phyloP scores from a whole-genome alignment of 2,113 vertebrate species.

The Ictidomys tridecemlineatus region DNA sequence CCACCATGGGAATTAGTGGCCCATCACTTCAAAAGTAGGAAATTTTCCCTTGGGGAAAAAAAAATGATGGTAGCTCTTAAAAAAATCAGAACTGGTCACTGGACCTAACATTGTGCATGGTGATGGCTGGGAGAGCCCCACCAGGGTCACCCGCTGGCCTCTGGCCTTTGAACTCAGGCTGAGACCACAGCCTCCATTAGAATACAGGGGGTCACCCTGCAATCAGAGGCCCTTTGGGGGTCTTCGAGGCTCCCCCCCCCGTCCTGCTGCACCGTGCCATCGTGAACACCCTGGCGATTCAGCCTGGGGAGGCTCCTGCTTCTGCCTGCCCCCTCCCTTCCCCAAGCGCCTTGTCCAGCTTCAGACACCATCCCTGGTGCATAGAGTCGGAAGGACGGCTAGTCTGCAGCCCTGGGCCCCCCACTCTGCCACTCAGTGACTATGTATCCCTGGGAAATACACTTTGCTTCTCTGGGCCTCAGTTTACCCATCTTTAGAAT shows the following conservation, averaged over 20 bases:
- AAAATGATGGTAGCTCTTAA: neutral
- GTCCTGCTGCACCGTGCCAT: constrained; percentile 48
- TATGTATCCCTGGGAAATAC: neutral
- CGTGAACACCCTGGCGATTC: constrained; percentile 70
- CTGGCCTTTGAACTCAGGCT: constrained; percentile 90
- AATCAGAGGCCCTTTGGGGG: neutral
- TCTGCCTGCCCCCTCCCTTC: constrained; percentile 60
- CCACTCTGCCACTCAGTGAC: rapidly evolving
- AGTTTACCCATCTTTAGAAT: neutral
- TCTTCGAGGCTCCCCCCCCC: constrained; percentile 63
- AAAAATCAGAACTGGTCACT: constrained; percentile 75
- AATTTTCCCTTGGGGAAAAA: no score
- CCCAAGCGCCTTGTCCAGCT: neutral
- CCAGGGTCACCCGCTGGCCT: constrained; percentile 84
- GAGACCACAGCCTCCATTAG: constrained; percentile 74
- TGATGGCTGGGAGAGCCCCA: constrained; percentile 47
- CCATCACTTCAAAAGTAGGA: no score
- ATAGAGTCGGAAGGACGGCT: no score
- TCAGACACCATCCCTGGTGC: no score
- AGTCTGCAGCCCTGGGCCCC: neutral
- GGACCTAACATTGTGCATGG: no score
- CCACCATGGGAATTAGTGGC: no score
- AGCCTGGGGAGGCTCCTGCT: constrained; percentile 50
- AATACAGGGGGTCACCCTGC: constrained; percentile 57
- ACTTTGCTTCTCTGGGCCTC: neutral